Conservation (phyloP, 2,797 vertebrate species). For the Schizopygopsis malacanthus region DNA sequence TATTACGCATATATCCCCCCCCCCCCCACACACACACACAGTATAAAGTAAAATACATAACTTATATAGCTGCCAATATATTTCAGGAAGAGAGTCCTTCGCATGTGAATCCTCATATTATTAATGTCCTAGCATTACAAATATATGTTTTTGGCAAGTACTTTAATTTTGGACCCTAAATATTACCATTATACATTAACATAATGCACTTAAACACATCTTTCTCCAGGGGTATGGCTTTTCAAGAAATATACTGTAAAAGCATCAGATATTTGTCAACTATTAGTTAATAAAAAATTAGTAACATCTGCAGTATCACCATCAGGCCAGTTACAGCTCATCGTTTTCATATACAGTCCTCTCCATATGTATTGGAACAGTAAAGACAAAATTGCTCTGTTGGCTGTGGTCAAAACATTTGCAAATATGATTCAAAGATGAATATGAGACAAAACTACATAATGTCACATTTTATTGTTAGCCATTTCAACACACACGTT, state of each 20-base stretch:
- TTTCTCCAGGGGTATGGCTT: not conserved
- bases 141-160: not conserved
- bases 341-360: not conserved
- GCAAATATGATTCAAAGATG: too few species aligned
- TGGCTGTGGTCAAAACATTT: too few species aligned
- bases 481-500: too few species aligned
- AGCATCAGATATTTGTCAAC: not conserved
- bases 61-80: not conserved
- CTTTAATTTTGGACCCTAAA: not conserved
- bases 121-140: not conserved
- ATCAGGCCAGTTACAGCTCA: not conserved
- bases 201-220: not conserved
- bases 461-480: too few species aligned
- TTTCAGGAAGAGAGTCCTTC: not conserved
- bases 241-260: not conserved
- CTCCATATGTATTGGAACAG: too few species aligned
- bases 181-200: not conserved
- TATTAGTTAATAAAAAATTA: not conserved
- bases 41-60: not conserved
- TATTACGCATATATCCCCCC: not conserved
- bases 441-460: too few species aligned
- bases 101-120: not conserved
- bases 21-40: not conserved
- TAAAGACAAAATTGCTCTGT: too few species aligned
- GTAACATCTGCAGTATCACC: not conserved